Conservation (phyloP, 2,113 vertebrate species). For the Chaenogobius annularis region DNA sequence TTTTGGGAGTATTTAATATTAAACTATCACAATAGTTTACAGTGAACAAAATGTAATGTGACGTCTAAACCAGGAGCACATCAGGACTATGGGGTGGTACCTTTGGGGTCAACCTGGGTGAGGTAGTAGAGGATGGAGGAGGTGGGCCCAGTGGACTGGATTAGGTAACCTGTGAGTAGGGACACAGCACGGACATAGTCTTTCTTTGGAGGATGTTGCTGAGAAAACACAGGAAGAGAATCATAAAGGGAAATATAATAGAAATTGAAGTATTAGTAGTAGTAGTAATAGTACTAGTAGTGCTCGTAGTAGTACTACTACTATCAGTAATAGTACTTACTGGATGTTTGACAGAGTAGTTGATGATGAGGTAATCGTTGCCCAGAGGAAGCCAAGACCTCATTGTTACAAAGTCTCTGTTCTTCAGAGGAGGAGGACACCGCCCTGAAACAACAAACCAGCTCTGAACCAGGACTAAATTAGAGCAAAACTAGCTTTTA, state of each 20-base stretch:
- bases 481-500: background rate
- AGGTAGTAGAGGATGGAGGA: constrained; percentile 83
- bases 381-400: constrained; percentile 88
- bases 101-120: constrained; percentile 88
- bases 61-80: background rate
- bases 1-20: no score
- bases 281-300: background rate
- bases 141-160: constrained; percentile 74
- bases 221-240: constrained; percentile 24
- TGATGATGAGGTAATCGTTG: constrained; percentile 88
- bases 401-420: constrained; percentile 88
- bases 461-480: background rate
- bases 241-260: background rate
- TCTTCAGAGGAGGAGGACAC: constrained; percentile 84
- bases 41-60: no score
- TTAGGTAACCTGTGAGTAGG: constrained; percentile 82
- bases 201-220: constrained; percentile 88
- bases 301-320: background rate
- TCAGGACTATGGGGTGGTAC: constrained; percentile 54
- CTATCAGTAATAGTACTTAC: constrained; percentile 26
- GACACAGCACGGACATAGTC: constrained; percentile 86
- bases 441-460: constrained; percentile 52
- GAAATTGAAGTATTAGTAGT: background rate
- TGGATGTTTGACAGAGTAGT: constrained; percentile 84
- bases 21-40: no score